Evolutionary conservation across 2,797 vertebrate species (phyloP).

Genomic region (Gymnoscopelus braueri): DNA sequence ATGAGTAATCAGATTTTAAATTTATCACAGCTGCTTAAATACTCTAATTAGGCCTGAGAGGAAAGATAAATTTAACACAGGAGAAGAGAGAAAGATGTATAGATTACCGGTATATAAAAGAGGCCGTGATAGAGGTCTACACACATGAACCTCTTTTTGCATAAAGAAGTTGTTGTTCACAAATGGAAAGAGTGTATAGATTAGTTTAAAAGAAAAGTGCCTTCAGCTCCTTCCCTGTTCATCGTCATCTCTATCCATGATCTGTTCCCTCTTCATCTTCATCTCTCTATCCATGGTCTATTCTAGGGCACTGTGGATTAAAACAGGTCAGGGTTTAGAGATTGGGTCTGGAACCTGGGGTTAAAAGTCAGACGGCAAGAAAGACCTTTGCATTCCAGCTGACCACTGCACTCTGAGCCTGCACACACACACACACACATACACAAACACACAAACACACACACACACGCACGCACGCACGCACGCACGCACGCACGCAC

Average conservation of each 20-base stretch:
- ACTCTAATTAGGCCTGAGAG: conserved; percentile 22
- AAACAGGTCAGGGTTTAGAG: conserved; percentile 73
- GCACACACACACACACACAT: conserved; percentile 11
- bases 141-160: neutral
- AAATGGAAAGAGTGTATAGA: neutral
- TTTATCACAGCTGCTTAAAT: conserved; percentile 24
- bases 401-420: conserved; percentile 47
- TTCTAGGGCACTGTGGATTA: conserved; percentile 74
- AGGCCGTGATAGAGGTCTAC: conserved; percentile 1
- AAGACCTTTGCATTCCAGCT: conserved; percentile 79
- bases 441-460: conserved; percentile 19
- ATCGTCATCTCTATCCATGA: too few species aligned
- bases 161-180: neutral
- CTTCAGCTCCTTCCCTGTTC: conserved; percentile 13
- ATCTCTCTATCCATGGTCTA: conserved; percentile 46
- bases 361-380: conserved; percentile 76
- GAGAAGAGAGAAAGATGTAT: conserved; percentile 7
- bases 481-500: conserved; percentile 10
- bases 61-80: neutral
- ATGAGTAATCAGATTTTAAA: conserved; percentile 35
- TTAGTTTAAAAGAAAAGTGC: conserved; percentile 10
- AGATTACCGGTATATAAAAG: neutral
- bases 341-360: conserved; percentile 69
- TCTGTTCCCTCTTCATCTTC: too few species aligned
- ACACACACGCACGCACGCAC: neutral